Evolutionary conservation across 2,113 vertebrate species (phyloP).

Genomic region (Arizona elegans): DNA sequence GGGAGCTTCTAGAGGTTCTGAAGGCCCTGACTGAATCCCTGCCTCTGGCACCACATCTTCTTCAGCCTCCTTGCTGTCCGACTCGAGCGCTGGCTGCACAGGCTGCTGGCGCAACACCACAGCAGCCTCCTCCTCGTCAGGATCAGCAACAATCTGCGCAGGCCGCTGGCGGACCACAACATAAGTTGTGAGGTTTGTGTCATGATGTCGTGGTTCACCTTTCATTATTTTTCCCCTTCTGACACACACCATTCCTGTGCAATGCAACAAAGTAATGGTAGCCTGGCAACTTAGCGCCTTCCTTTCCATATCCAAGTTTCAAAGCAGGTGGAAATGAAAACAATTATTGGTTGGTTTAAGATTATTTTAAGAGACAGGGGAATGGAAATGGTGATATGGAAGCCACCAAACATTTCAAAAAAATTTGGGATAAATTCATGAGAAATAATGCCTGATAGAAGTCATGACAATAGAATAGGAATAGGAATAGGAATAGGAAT

Average conservation of each 20-base stretch:
- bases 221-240: not conserved
- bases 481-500: no score
- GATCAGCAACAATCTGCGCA: no score
- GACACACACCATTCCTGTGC: not conserved
- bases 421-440: not conserved
- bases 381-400: not conserved
- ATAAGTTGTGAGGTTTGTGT: not conserved
- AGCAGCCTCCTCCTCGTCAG: no score
- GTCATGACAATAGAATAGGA: not conserved
- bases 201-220: not conserved
- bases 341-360: not conserved
- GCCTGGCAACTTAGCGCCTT: not conserved
- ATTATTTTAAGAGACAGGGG: not conserved
- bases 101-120: no score
- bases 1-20: no score
- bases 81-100: no score
- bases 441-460: not conserved
- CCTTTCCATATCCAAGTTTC: not conserved
- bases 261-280: not conserved
- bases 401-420: not conserved
- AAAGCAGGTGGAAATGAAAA: not conserved
- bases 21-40: no score
- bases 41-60: no score
- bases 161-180: no score
- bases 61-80: no score